Evolutionary conservation across 2,113 vertebrate genomes (phyloP).

Genomic region (Erythrocercus mccallii): DNA sequence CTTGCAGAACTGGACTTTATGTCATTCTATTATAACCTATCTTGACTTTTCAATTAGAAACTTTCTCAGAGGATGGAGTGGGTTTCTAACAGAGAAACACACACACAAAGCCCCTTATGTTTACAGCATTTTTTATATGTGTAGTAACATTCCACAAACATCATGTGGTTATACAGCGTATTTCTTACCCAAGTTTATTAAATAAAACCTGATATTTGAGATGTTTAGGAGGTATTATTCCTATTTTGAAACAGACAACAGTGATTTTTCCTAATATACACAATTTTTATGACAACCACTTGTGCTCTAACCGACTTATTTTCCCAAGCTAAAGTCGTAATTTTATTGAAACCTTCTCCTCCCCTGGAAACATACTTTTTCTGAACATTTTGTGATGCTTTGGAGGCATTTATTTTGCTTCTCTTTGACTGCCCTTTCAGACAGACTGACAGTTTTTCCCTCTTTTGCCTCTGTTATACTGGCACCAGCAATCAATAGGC

Average conservation of each 20-base stretch:
- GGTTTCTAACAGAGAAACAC: not conserved
- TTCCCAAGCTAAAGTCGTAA: slow-evolving; percentile 16
- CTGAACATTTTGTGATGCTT: not conserved
- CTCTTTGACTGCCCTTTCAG: not conserved
- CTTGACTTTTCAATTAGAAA: not conserved
- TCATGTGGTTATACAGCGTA: not conserved
- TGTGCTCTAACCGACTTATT: slow-evolving; percentile 11
- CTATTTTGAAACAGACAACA: slow-evolving; percentile 25
- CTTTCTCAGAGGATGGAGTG: not conserved
- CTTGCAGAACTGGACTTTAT: not conserved
- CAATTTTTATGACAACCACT: slow-evolving; percentile 28
- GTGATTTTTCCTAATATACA: not conserved
- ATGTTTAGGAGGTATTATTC: not conserved
- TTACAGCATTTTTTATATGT: not conserved
- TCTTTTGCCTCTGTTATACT: not conserved
- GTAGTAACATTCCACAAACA: not conserved
- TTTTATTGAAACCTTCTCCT: slow-evolving; percentile 25
- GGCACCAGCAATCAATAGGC: not conserved
- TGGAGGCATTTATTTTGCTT: slow-evolving; percentile 8
- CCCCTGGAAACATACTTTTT: not conserved
- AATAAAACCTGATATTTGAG: slow-evolving; percentile 5
- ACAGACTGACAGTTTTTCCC: not conserved
- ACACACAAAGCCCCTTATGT: not conserved
- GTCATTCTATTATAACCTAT: not conserved
- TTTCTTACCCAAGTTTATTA: not conserved